These are phyloP conservation scores for Apodemia hepburni DNA, from an alignment of 2,888 invertebrate species.

Conservation along the genomic window DNA sequence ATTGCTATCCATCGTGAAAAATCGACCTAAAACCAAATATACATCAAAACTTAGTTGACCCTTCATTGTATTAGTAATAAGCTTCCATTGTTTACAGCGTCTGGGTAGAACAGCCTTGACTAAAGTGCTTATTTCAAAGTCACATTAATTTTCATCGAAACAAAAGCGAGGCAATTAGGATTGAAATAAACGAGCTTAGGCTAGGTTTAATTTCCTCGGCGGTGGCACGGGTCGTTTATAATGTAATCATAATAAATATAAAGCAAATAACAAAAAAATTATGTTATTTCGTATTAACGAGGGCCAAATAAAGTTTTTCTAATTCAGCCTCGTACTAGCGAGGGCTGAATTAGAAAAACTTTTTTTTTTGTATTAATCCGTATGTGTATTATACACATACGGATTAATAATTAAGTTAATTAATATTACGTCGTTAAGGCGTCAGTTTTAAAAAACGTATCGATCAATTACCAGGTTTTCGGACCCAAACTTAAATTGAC, in stretches of 20 bases:
- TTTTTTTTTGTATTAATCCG: not conserved
- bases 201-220: constrained; percentile 1
- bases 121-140: constrained; percentile 12
- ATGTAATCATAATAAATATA: not conserved
- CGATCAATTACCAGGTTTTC: not conserved
- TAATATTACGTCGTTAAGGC: not conserved
- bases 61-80: constrained; percentile 8
- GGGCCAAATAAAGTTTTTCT: not conserved
- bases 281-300: not conserved
- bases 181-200: constrained; percentile 7
- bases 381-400: no score
- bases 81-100: constrained; percentile 4
- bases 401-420: not conserved
- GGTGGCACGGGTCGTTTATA: not conserved
- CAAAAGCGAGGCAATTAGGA: constrained; percentile 10
- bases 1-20: not conserved
- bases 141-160: constrained; percentile 14
- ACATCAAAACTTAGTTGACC: not conserved
- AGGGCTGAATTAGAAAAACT: not conserved
- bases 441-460: not conserved
- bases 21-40: not conserved
- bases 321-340: no score
- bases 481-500: not conserved
- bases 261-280: not conserved
- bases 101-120: constrained; percentile 5